Evolutionary conservation across 2,888 invertebrate genomes (phyloP).

Genomic region (Phalera bucephala): DNA sequence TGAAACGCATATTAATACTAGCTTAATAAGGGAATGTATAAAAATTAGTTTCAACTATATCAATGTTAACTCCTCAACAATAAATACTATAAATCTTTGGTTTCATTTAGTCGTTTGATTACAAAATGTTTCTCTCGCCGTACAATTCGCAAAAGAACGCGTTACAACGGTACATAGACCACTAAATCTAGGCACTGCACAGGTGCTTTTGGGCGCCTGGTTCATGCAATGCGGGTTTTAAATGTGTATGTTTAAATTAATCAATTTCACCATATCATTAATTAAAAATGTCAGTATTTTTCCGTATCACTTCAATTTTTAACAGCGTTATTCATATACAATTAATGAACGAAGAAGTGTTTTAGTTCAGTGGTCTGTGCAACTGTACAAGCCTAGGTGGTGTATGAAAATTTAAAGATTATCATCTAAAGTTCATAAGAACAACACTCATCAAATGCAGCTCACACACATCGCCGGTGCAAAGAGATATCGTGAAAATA

Average conservation of each 20-base stretch:
- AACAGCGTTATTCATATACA: no score
- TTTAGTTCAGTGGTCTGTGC: no score
- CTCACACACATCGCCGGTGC: conserved; percentile 14
- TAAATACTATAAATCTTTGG: conserved; percentile 82
- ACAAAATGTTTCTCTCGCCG: conserved; percentile 43
- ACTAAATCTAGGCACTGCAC: no score
- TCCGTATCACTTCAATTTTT: no score
- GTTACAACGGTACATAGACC: conserved; percentile 23
- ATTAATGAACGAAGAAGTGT: no score
- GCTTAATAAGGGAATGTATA: conserved; percentile 63
- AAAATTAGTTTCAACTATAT: conserved; percentile 72
- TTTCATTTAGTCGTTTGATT: conserved; percentile 74
- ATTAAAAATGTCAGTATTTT: no score
- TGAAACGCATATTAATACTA: conserved; percentile 30
- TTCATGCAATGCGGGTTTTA: no score
- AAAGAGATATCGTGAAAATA: neutral
- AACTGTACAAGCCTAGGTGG: no score
- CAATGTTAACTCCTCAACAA: conserved; percentile 70
- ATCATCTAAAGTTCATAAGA: conserved; percentile 47
- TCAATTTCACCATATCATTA: no score
- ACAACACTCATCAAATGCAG: conserved; percentile 29
- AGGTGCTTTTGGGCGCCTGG: no score
- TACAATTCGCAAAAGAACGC: conserved; percentile 7
- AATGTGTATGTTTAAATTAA: no score
- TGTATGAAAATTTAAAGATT: conserved; percentile 33